Evolutionary conservation across 2,888 invertebrate genomes (phyloP).

Genomic region (Octodonta nipae): DNA sequence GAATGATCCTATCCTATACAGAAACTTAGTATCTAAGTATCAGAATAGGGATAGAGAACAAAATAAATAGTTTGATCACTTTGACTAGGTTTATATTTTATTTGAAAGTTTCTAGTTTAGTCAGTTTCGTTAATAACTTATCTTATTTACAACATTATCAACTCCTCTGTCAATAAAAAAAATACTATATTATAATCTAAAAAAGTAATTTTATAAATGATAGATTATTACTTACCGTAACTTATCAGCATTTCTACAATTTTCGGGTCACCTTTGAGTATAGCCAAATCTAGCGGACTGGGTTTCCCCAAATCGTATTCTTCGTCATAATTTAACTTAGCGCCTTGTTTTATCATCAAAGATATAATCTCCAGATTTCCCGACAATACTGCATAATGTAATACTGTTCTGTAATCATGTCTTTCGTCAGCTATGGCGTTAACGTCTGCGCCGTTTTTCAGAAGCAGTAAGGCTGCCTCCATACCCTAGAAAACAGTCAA

Average conservation of each 20-base stretch:
- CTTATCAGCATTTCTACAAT: conserved; percentile 56
- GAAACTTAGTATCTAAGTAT: no score
- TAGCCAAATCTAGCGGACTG: conserved; percentile 72
- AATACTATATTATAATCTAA: no score
- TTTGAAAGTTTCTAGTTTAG: no score
- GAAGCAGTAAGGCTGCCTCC: conserved; percentile 58
- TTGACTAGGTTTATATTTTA: no score
- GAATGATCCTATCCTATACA: no score
- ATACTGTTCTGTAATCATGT: conserved; percentile 70
- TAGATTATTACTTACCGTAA: conserved; percentile 43
- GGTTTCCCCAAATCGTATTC: conserved; percentile 45
- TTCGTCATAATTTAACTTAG: conserved; percentile 51
- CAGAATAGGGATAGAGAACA: no score
- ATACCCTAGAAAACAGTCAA: conserved; percentile 48
- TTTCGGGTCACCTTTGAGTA: conserved; percentile 64
- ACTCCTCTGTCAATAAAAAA: no score
- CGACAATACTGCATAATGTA: conserved; percentile 78
- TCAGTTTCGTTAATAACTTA: no score
- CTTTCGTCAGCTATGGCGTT: conserved; percentile 76
- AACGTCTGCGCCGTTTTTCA: conserved; percentile 72
- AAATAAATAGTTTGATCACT: no score
- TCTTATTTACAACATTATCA: no score
- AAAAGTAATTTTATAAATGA: no score
- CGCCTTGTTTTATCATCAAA: conserved; percentile 70
- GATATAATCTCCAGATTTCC: conserved; percentile 63